Conservation (phyloP, 2,888 invertebrate genomes). For the Ptychoptera contaminata region DNA sequence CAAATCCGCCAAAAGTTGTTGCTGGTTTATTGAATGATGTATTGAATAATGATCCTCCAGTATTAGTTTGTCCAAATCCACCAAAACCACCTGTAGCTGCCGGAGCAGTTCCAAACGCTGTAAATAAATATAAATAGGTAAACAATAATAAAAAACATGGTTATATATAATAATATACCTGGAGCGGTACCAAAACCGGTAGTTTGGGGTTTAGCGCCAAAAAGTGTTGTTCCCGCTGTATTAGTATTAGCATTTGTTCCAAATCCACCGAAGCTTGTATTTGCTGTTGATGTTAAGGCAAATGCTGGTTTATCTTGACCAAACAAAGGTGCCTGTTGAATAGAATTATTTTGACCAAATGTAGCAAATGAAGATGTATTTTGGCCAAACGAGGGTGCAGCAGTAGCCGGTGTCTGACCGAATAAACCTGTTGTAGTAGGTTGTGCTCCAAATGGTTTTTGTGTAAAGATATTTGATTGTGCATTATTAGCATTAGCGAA, state of each 20-base stretch:
- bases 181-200: slow-evolving; percentile 17
- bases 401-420: slow-evolving; percentile 3
- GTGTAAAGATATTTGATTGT: slow-evolving; percentile 2
- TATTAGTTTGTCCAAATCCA: slow-evolving; percentile 23
- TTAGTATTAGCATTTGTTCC: slow-evolving; percentile 24
- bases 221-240: slow-evolving; percentile 28
- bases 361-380: slow-evolving; percentile 27
- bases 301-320: slow-evolving; percentile 27
- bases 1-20: slow-evolving; percentile 41
- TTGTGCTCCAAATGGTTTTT: slow-evolving; percentile 26
- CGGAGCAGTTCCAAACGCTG: slow-evolving; percentile 12
- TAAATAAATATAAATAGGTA: slow-evolving; percentile 12
- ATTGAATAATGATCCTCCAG: slow-evolving; percentile 23
- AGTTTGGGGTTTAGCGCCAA: slow-evolving; percentile 12
- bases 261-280: slow-evolving; percentile 28
- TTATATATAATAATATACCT: background rate
- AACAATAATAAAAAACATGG: slow-evolving; percentile 14
- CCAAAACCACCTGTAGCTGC: slow-evolving; percentile 31
- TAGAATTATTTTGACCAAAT: slow-evolving; percentile 18
- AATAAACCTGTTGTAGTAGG: slow-evolving; percentile 9
- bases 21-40: slow-evolving; percentile 28
- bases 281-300: slow-evolving; percentile 19
- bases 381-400: slow-evolving; percentile 31
- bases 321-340: slow-evolving; percentile 27
- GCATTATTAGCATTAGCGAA: slow-evolving; percentile 17